Conservation (phyloP, 37 sponge, comb jelly and placozoan species). For the Bolinopsis microptera region DNA sequence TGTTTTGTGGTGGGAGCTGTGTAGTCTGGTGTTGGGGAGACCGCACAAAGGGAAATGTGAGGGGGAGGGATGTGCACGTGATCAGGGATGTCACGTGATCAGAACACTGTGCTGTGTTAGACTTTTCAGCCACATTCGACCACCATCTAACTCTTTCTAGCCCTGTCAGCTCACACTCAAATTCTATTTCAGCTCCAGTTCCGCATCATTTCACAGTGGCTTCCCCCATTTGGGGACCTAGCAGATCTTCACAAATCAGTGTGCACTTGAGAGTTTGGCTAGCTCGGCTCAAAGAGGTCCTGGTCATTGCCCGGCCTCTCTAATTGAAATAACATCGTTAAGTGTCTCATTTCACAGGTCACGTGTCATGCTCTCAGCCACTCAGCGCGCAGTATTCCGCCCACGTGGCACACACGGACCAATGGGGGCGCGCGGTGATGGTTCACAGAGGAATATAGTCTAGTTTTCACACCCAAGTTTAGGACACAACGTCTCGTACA, state of each 20-base stretch:
- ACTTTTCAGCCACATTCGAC: neutral
- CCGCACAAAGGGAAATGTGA: neutral
- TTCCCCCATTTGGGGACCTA: neutral
- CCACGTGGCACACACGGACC: neutral
- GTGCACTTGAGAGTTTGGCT: neutral
- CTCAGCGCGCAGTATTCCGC: neutral
- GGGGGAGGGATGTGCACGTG: neutral
- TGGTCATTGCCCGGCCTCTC: slow-evolving; percentile 42
- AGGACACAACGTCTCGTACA: neutral
- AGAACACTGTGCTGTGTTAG: neutral
- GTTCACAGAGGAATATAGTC: slow-evolving; percentile 28
- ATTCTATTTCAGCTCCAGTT: neutral
- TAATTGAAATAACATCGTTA: slow-evolving; percentile 61
- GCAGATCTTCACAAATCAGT: neutral
- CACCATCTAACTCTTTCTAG: neutral
- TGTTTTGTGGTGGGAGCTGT: too few relatives aligned
- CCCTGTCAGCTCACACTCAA: neutral
- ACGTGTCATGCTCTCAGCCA: neutral
- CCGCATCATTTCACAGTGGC: neutral
- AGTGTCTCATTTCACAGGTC: slow-evolving; percentile 57
- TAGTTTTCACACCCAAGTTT: slow-evolving; percentile 30
- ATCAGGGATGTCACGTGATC: neutral
- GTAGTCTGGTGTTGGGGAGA: neutral
- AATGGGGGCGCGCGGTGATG: neutral
- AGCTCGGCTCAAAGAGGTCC: neutral